Evolutionary conservation across 1,140 invertebrate species (phyloP).

Genomic region (Rhopalosiphum maidis): DNA sequence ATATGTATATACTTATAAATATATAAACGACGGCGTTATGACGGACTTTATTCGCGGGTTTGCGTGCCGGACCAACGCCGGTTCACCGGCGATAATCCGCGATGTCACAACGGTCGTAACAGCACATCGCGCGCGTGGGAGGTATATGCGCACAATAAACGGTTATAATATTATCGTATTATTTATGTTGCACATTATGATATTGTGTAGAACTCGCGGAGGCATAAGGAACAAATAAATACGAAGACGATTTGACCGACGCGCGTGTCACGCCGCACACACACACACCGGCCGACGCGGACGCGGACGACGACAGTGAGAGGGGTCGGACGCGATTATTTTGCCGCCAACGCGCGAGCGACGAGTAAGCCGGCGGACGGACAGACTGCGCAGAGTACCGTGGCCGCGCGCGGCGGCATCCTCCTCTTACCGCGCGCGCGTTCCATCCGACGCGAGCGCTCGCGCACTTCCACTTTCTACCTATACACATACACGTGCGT

Average conservation of each 20-base stretch:
- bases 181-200: not conserved
- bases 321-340: not conserved
- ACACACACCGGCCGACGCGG: not conserved
- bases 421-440: not conserved
- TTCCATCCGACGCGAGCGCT: not conserved
- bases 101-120: not conserved
- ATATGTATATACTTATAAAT: not conserved
- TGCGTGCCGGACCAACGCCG: not conserved
- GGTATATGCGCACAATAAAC: not conserved
- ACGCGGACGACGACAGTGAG: not conserved
- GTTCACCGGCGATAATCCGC: not conserved
- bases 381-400: conserved; percentile 38
- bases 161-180: not conserved
- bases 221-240: not conserved
- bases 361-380: conserved; percentile 22
- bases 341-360: conserved; percentile 47
- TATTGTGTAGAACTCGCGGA: no score
- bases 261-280: no score
- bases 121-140: not conserved
- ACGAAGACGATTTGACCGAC: not conserved
- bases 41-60: not conserved
- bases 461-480: not conserved
- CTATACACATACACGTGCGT: not conserved
- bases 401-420: not conserved
- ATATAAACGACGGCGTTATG: not conserved